Evolutionary conservation across 2,113 vertebrate genomes (phyloP).

Genomic region (Lepus europaeus): DNA sequence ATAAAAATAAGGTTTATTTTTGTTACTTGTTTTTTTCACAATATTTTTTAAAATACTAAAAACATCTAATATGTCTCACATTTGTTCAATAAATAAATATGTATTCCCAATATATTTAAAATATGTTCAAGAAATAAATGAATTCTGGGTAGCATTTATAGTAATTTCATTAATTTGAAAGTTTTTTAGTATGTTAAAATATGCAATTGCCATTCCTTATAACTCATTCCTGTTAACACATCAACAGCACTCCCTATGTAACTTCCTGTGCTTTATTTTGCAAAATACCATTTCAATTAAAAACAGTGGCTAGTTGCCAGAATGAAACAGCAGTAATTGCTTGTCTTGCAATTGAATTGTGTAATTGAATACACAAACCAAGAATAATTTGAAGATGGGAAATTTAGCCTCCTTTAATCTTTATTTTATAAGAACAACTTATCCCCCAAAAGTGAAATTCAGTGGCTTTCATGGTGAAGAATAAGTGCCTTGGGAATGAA

Average conservation of each 20-base stretch:
- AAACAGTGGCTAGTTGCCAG: constrained; percentile 53
- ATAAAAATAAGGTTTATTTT: too few species aligned
- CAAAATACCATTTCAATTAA: constrained; percentile 58
- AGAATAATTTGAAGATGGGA: constrained; percentile 38
- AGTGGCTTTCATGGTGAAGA: constrained; percentile 20
- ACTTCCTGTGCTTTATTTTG: constrained; percentile 48
- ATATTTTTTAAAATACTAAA: background rate
- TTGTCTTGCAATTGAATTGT: constrained; percentile 4
- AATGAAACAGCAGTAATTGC: background rate
- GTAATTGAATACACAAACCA: constrained; percentile 14
- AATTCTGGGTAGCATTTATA: background rate
- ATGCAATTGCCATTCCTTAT: background rate
- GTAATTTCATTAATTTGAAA: constrained; percentile 24
- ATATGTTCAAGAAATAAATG: background rate
- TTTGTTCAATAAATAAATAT: background rate
- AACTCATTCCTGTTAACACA: constrained; percentile 54
- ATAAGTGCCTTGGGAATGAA: constrained; percentile 3
- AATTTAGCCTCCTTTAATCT: constrained; percentile 6
- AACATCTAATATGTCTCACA: background rate
- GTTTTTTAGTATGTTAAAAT: constrained; percentile 9
- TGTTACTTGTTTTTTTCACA: background rate
- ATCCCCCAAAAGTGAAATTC: background rate
- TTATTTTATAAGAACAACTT: background rate
- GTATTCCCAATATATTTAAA: background rate
- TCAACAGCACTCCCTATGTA: background rate